Percentiles rank a stretch among this genome's conserved stretches.
phyloP scores from a whole-genome alignment of 2,797 vertebrate genomes.

The Distichodus sexfasciatus region DNA sequence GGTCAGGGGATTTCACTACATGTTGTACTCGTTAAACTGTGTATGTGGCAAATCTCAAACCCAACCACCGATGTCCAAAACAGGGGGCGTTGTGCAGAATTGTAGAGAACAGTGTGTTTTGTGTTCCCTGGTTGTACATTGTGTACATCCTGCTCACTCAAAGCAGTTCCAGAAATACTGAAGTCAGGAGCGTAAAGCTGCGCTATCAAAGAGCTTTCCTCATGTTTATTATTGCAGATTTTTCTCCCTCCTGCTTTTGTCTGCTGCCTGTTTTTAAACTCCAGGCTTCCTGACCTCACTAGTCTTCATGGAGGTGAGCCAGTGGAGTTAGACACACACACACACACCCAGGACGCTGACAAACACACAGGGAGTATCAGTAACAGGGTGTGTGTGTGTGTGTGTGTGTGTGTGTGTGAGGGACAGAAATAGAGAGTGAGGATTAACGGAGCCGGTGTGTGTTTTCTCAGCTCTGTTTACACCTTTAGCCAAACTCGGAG shows the following conservation, averaged over 20 bases:
- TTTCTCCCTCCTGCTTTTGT: constrained; percentile 58
- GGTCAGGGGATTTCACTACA: too few relatives aligned
- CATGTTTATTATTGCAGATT: constrained; percentile 57
- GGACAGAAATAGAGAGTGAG: constrained; percentile 42
- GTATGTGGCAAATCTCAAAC: too few relatives aligned
- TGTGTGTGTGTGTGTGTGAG: too few relatives aligned
- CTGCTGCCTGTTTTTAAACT: constrained; percentile 57
- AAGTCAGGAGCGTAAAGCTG: constrained; percentile 41
- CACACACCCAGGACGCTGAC: constrained; percentile 8
- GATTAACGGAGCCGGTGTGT: constrained; percentile 43
- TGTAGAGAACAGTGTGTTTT: constrained; percentile 23
- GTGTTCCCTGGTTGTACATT: constrained; percentile 23
- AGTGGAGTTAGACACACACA: constrained; percentile 20
- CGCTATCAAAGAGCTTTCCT: constrained; percentile 53
- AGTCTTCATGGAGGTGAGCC: constrained; percentile 28
- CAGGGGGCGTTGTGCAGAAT: not conserved
- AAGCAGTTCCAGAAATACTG: constrained; percentile 38
- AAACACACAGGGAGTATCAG: constrained; percentile 52
- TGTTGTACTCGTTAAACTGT: too few relatives aligned
- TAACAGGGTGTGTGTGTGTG: constrained; percentile 55
- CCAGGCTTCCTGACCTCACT: constrained; percentile 57
- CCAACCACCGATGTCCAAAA: not conserved
- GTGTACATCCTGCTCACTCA: constrained; percentile 23
- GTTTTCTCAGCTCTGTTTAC: constrained; percentile 47
- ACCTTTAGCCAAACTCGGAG: constrained; percentile 30